A percentile compares a stretch with the other conserved stretches of the same genome.
These are phyloP conservation scores for Zingel zingel DNA, from an alignment of 2,113 vertebrate species.

Conservation along the genomic window DNA sequence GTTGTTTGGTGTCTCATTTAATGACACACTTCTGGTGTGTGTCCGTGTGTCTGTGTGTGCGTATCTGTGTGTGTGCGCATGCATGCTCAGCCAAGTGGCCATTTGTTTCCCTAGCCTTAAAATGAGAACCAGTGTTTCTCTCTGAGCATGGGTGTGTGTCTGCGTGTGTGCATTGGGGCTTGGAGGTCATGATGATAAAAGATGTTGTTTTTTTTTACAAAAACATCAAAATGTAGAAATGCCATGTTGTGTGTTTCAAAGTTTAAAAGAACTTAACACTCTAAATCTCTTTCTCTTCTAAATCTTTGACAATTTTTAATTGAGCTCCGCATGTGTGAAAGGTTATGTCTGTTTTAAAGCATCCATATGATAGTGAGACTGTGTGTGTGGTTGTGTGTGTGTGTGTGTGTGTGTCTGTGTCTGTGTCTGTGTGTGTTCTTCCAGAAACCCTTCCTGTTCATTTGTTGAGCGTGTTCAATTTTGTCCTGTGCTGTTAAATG, in stretches of 20 bases:
- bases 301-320: background rate
- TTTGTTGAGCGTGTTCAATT: slow-evolving; percentile 83
- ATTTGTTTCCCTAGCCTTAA: slow-evolving; percentile 66
- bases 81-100: slow-evolving; percentile 36
- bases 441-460: slow-evolving; percentile 77
- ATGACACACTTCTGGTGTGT: slow-evolving; percentile 36
- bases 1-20: slow-evolving; percentile 54
- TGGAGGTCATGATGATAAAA: slow-evolving; percentile 15
- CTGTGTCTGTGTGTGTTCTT: slow-evolving; percentile 39
- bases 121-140: slow-evolving; percentile 51
- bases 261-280: background rate
- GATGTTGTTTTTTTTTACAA: background rate
- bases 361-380: background rate
- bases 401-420: slow-evolving; percentile 9
- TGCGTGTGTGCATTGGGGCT: background rate
- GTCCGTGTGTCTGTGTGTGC: background rate
- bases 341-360: slow-evolving; percentile 22
- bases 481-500: slow-evolving; percentile 87
- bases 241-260: background rate
- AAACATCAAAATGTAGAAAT: background rate
- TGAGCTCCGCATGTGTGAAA: background rate
- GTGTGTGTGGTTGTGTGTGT: slow-evolving; percentile 14
- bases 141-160: background rate
- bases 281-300: background rate
- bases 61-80: background rate